A percentile compares a stretch with the other conserved stretches of the same genome.
Evolutionary conservation across 2,113 vertebrate genomes (phyloP).

Genomic region (Eublepharis macularius): DNA sequence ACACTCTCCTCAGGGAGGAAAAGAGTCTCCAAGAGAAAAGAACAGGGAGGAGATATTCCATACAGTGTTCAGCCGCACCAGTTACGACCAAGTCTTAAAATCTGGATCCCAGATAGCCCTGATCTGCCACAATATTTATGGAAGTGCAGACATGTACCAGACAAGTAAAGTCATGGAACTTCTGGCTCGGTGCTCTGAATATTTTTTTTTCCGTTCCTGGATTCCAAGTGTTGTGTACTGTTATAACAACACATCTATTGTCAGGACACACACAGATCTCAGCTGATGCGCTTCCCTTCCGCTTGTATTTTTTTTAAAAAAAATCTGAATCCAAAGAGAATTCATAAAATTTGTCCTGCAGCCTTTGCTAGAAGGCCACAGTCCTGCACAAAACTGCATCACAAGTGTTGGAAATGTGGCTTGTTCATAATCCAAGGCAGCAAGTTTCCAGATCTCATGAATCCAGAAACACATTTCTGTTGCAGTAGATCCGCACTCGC

Average conservation of each 20-base stretch:
- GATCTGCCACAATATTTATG: slow-evolving; percentile 16
- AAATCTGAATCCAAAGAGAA: not conserved
- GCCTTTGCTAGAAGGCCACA: too few relatives aligned
- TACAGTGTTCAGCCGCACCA: not conserved
- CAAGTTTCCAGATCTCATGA: not conserved
- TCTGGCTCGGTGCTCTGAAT: not conserved
- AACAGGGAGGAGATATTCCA: not conserved
- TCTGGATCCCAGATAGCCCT: not conserved
- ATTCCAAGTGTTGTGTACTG: not conserved
- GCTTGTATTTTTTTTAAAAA: not conserved
- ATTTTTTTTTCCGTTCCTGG: not conserved
- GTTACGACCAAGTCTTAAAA: not conserved
- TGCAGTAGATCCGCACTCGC: too few relatives aligned
- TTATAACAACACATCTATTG: not conserved
- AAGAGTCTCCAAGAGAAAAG: not conserved
- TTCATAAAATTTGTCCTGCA: not conserved
- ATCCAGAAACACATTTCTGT: too few relatives aligned
- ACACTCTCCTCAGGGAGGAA: not conserved
- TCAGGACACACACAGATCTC: not conserved
- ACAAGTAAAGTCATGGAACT: not conserved
- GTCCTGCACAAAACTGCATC: not conserved
- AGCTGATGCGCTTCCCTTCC: not conserved
- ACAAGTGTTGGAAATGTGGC: not conserved
- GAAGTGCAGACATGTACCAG: slow-evolving; percentile 1
- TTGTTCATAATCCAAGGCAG: not conserved